Percentiles rank a stretch among this genome's conserved stretches.
Evolutionary conservation across 2,888 invertebrate species (phyloP).

Genomic region (Trimorus sp.): DNA sequence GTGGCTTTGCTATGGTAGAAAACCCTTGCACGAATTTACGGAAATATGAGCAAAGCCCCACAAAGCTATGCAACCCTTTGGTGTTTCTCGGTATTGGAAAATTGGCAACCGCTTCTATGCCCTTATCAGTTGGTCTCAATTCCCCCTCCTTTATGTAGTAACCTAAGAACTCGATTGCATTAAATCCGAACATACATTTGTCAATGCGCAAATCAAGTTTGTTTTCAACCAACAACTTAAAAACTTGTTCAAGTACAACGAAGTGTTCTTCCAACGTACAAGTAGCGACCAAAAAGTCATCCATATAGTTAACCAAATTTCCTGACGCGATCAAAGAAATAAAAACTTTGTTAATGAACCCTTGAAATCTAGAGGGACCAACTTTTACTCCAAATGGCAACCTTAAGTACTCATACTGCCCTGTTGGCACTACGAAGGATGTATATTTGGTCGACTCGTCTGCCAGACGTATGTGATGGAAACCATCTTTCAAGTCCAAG

Average conservation of each 20-base stretch:
- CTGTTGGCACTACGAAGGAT: conserved; percentile 25
- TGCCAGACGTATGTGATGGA: conserved; percentile 27
- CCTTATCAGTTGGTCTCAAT: conserved; percentile 4
- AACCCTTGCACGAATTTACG: conserved; percentile 13
- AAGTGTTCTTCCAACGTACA: conserved; percentile 9
- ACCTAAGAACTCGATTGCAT: conserved; percentile 7
- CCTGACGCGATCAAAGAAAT: conserved; percentile 18
- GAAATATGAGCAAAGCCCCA: conserved; percentile 13
- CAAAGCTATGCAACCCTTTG: conserved; percentile 10
- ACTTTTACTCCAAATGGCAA: conserved; percentile 40
- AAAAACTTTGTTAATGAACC: conserved; percentile 22
- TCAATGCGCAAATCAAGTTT: not conserved
- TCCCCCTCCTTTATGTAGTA: not conserved
- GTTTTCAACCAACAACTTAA: conserved; percentile 1
- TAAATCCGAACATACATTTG: conserved; percentile 2
- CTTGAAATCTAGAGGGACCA: conserved; percentile 32
- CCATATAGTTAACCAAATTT: conserved; percentile 2
- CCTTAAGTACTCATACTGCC: conserved; percentile 25
- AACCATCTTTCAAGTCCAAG: conserved; percentile 38
- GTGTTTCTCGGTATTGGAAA: conserved; percentile 1
- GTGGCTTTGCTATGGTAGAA: not conserved
- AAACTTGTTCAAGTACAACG: not conserved
- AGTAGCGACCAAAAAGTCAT: conserved; percentile 10
- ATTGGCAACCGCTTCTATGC: not conserved
- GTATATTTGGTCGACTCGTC: conserved; percentile 32